Evolutionary conservation across 2,888 invertebrate genomes (phyloP), one percentile per base, ranked within the genome.

Genomic region (Proisotoma minuta): DNA sequence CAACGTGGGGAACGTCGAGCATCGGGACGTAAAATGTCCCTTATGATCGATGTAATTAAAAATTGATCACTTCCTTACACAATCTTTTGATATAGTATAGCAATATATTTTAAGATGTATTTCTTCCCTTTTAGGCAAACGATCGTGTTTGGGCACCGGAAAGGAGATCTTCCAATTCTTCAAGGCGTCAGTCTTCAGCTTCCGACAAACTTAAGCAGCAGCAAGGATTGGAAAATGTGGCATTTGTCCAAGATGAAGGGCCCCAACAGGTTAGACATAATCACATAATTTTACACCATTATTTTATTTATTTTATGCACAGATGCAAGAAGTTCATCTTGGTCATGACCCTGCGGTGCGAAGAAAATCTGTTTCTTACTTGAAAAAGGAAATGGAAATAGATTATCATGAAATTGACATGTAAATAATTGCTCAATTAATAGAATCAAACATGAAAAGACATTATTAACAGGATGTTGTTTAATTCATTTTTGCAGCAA

Each of bases 351-450:
- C 62, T 10, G 69, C 66, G 10, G 69, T 73, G 27, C 48, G 71
- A 22, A 61, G 75, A 50, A 73, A 73, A 68, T 77, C 82, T 60
- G 71, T 83, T 71, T 79, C 80, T 68, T 81, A 82, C 63, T 78
- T 83, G 70, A 83, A 83, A 72, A 80, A 82, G 75, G 83, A 83
- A 75, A 74, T 83, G 69, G 79, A 80, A 69, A 81, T 83, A 77
- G 83, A 83, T 74, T 82, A 83, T 72, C 84, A 84, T 76, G 79
- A 78, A 74, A 77, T 84, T 59, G 78, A 81, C 26, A 75, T 83
- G n/a, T n/a, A n/a, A n/a, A n/a, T n/a, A n/a, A n/a, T n/a, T n/a
- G n/a, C n/a, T n/a, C n/a, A n/a, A n/a, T n/a, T n/a, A n/a, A n/a
- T n/a, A n/a, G n/a, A n/a, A n/a, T n/a, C n/a, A n/a, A n/a, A n/a